phyloP scores from a whole-genome alignment of 2,113 vertebrate species.

The Piprites chloris region DNA sequence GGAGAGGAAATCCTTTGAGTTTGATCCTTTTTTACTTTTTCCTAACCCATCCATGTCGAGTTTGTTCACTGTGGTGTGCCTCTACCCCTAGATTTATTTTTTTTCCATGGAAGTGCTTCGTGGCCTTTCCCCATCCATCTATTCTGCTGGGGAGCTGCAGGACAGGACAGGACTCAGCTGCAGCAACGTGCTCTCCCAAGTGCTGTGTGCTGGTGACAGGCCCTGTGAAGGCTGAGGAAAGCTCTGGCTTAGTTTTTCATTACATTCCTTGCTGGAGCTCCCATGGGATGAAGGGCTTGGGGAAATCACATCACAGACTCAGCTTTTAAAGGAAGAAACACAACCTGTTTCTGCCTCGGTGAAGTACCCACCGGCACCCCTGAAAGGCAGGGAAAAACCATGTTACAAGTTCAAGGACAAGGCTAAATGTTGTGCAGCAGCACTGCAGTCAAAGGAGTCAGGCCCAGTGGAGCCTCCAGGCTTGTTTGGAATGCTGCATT shows the following conservation, averaged over 20 bases:
- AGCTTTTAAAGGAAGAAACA: neutral
- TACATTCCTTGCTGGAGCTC: neutral
- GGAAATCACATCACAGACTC: neutral
- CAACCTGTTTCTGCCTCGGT: neutral
- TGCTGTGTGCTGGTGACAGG: neutral
- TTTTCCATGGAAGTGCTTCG: neutral
- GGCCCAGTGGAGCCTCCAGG: neutral
- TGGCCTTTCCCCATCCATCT: neutral
- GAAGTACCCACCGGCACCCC: neutral
- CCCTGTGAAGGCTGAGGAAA: neutral
- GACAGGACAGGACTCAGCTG: neutral
- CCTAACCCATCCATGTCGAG: neutral
- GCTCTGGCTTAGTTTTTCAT: neutral
- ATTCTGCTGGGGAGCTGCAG: neutral
- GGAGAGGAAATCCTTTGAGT: neutral
- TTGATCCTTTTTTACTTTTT: neutral
- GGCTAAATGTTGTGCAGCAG: neutral
- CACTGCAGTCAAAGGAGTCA: neutral
- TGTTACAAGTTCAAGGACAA: neutral
- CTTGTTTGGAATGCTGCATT: neutral
- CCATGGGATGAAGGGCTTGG: neutral
- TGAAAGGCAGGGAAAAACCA: neutral
- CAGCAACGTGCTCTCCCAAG: neutral
- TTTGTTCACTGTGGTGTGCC: neutral
- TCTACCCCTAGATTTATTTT: neutral